Evolutionary conservation across 2,888 invertebrate genomes (phyloP).

Genomic region (Azorinus chamasolen): DNA sequence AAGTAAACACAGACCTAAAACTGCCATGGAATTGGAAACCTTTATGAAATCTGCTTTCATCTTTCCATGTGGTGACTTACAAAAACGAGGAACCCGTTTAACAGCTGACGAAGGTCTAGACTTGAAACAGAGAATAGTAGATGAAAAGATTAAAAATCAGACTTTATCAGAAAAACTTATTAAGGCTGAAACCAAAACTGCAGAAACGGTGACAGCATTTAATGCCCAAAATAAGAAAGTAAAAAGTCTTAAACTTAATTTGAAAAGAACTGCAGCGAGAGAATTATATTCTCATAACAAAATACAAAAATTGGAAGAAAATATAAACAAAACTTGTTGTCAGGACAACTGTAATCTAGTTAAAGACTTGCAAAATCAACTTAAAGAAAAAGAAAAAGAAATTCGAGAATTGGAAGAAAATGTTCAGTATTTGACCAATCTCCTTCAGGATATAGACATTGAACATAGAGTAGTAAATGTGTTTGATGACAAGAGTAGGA

Average conservation of each 20-base stretch:
- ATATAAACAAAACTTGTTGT: conserved; percentile 12
- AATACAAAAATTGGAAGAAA: conserved; percentile 26
- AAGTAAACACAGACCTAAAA: conserved; percentile 28
- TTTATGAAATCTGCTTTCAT: not conserved
- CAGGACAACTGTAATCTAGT: conserved; percentile 4
- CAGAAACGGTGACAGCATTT: not conserved
- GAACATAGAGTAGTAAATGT: conserved; percentile 18
- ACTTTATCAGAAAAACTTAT: conserved; percentile 18
- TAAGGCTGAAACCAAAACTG: conserved; percentile 10
- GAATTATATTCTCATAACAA: conserved; percentile 27
- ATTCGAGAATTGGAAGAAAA: conserved; percentile 14
- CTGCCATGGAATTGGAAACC: not conserved
- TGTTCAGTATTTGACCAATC: conserved; percentile 14
- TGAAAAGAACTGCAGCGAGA: conserved; percentile 25
- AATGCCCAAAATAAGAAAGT: conserved; percentile 7
- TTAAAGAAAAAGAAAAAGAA: conserved; percentile 16
- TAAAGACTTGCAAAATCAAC: conserved; percentile 6
- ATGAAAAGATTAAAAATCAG: conserved; percentile 27
- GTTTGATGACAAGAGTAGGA: conserved; percentile 37
- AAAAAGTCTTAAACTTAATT: conserved; percentile 6
- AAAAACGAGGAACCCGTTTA: conserved; percentile 21
- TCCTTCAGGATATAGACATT: conserved; percentile 20
- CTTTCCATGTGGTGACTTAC: conserved; percentile 14
- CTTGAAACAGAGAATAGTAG: conserved; percentile 12
- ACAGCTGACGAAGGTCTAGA: conserved; percentile 1